A percentile compares a stretch with the other conserved stretches of the same genome.
phyloP scores from a whole-genome alignment of 2,113 vertebrate genomes.

The Toxotes jaculatrix region DNA sequence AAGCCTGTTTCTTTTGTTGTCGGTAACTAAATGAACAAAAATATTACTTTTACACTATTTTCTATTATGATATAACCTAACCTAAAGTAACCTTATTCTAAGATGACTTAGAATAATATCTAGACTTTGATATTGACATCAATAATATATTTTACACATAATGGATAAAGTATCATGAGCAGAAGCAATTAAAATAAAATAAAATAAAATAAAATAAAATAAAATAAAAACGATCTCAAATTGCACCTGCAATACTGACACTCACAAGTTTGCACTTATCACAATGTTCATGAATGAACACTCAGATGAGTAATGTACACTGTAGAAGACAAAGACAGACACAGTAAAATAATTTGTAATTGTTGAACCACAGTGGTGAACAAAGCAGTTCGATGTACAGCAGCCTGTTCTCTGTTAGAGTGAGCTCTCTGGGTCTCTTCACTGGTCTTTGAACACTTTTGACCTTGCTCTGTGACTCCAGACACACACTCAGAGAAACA shows the following conservation, averaged over 20 bases:
- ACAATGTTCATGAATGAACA: background rate
- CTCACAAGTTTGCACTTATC: background rate
- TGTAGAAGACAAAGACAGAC: background rate
- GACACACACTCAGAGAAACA: slow-evolving; percentile 79
- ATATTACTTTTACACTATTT: background rate
- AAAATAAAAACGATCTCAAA: too few relatives aligned
- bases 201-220: too few relatives aligned
- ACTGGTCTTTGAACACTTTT: slow-evolving; percentile 64
- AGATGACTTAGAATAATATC: too few relatives aligned
- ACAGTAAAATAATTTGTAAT: background rate
- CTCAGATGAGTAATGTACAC: background rate
- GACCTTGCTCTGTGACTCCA: slow-evolving; percentile 77
- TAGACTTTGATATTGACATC: background rate
- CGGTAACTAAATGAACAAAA: too few relatives aligned
- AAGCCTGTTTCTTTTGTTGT: background rate
- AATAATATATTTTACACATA: background rate
- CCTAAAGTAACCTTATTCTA: too few relatives aligned
- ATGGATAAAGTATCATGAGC: background rate
- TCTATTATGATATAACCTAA: too few relatives aligned
- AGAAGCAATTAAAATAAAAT: too few relatives aligned
- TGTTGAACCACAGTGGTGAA: background rate
- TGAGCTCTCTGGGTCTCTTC: slow-evolving; percentile 39
- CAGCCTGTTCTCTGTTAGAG: background rate
- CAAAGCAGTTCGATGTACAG: background rate
- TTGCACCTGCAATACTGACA: background rate